Evolutionary conservation across 2,113 vertebrate species (phyloP), one percentile per base, ranked within the genome.

Genomic region (Lonchura striata): DNA sequence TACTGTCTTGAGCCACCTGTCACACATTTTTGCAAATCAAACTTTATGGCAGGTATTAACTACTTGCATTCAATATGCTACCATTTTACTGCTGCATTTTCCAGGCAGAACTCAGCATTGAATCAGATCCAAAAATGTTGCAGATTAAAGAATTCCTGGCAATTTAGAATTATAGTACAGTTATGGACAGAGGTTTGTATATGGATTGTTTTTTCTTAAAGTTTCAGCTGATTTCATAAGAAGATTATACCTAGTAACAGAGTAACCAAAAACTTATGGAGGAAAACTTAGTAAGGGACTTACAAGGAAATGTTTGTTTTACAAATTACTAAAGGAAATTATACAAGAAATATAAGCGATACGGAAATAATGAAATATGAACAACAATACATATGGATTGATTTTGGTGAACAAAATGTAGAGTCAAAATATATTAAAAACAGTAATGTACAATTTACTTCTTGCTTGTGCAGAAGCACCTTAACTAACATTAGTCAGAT

Each of bases 241-340:
- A 14, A 76, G 6, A 15, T 7, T 41, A 6, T 28, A 30, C 7
- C 13, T 37, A 18, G 6, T 3, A 82, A 70, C 7, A 28, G 0
- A 61, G 4, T 37, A 75, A 25, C 9, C 21, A 33, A 35, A 59
- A 84, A 70, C 18, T 33, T 53, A 18, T 17, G 44, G 14, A 61
- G 6, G 18, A 39, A 86, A 69, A 41, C 2, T 70, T 25, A 23
- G 15, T 50, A 28, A 37, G 3, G 2, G 46, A 9, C 7, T 63
- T 70, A 28, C 4, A 61, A 35, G 18, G 42, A 71, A 82, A 41
- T 9, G 1, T 37, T 13, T 47, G 3, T 56, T 15, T 25, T n/a
- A 41, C 0, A 35, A 70, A 61, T 66, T 1, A 24, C 19, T 0
- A 6, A 31, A 59, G 15, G 33, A 78, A 83, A 49, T 1, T 0